Conservation (phyloP, 2,113 vertebrate genomes). For the Anser cygnoides region DNA sequence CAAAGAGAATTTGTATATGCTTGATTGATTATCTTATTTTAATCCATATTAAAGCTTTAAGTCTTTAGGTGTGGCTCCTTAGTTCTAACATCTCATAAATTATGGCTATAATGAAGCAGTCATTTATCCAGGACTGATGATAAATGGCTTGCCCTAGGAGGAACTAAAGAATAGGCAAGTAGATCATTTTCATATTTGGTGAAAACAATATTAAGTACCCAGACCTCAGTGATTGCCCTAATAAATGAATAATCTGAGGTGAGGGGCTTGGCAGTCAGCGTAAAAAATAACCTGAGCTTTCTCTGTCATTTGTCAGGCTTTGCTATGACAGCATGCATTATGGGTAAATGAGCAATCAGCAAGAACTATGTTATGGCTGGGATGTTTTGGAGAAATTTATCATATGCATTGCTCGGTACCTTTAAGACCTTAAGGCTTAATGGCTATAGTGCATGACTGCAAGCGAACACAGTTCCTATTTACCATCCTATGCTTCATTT, state of each 20-base stretch:
- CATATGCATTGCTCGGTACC: conserved; percentile 86
- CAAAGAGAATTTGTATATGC: conserved; percentile 78
- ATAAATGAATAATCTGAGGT: conserved; percentile 92
- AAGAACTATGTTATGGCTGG: conserved; percentile 89
- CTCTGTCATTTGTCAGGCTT: conserved; percentile 88
- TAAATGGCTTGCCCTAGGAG: conserved; percentile 88
- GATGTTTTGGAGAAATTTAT: conserved; percentile 87
- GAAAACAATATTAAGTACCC: conserved; percentile 89
- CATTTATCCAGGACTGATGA: conserved; percentile 88
- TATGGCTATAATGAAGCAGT: conserved; percentile 89
- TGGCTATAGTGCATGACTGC: conserved; percentile 84
- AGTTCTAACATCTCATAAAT: conserved; percentile 89
- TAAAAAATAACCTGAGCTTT: conserved; percentile 90
- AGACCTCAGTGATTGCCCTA: conserved; percentile 85
- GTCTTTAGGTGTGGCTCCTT: conserved; percentile 88
- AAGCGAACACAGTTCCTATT: conserved; percentile 82
- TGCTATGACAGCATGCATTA: conserved; percentile 90
- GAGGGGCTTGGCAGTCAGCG: conserved; percentile 87
- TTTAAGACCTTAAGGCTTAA: conserved; percentile 87
- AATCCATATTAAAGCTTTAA: conserved; percentile 88
- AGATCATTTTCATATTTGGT: conserved; percentile 95
- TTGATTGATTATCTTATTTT: conserved; percentile 88
- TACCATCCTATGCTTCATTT: conserved; percentile 84
- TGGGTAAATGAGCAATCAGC: conserved; percentile 92
- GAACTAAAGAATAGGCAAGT: conserved; percentile 87